Base-by-base conservation (phyloP, 2,888 invertebrate genomes). In the Drosophila setosimentum region DNA sequence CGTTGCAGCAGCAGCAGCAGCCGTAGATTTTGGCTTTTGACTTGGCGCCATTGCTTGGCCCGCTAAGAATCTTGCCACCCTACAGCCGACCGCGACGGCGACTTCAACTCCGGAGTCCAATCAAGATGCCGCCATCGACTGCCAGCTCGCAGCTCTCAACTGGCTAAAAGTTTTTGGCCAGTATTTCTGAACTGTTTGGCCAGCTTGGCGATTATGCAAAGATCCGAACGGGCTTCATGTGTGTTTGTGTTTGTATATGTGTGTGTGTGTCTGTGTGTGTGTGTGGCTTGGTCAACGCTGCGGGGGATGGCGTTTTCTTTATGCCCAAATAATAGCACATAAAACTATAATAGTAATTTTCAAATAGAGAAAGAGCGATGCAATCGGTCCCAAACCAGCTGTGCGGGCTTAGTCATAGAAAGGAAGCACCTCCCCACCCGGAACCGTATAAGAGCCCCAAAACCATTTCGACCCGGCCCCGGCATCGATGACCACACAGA, bases 291-390 rank as follows among this genome's bases (percentile, higher is more conserved):
- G 73, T 72, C 73, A 82, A 40, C 84, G 84, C 84, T 84, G 84
- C 84, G 87, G 84, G 84, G 85, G 83, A 72, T 84, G 84, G 84
- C 87, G 83, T 82, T 82, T 78, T 78, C 84, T 87, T 87, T 88
- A 85, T 85, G 82, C 80, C 85, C 87, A 87, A 87, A 87, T 87
- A 87, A 87, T 87, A 85, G 87, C 89, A 87, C 87, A 89, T 87
- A 87, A 89, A 87, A 87, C 87, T 87, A 89, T 87, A 89, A 87
- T 89, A 87, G 85, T 89, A 87, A 88, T 85, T 85, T 85, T 83
- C 85, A 85, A 85, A 86, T 74, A 83, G 88, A 85, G 85, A 85
- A 85, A 85, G 85, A 85, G 85, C 72, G 85, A 85, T 85, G 85
- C 85, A 88, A 85, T 85, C 85, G 83, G 73, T 57, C 65, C 62